These are phyloP conservation scores for Calameuta filiformis DNA, from an alignment of 2,888 invertebrate species.

Conservation along the genomic window DNA sequence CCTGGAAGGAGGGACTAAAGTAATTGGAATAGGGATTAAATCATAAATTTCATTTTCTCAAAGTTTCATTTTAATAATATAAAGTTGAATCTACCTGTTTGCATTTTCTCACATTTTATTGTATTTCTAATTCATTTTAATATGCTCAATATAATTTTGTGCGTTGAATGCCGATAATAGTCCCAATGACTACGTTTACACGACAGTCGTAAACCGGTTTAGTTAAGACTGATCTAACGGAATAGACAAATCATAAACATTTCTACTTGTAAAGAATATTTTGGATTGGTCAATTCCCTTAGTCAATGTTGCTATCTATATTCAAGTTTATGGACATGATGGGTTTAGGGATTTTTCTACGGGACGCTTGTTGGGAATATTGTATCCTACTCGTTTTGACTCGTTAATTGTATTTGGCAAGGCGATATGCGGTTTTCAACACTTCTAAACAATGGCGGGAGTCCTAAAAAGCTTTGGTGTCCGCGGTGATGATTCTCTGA, in stretches of 20 bases:
- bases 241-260: too few relatives aligned
- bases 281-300: too few relatives aligned
- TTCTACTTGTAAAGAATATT: too few relatives aligned
- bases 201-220: too few relatives aligned
- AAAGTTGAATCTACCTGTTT: not conserved
- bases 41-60: not conserved
- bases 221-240: too few relatives aligned
- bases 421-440: conserved; percentile 8
- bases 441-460: conserved; percentile 43
- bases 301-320: not conserved
- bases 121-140: not conserved
- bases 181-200: not conserved
- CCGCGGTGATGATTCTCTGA: conserved; percentile 35
- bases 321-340: not conserved
- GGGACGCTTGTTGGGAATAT: not conserved
- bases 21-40: not conserved
- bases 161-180: not conserved
- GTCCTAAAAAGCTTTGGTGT: conserved; percentile 40
- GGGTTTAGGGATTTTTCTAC: not conserved
- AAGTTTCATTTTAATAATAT: not conserved
- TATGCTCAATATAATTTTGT: not conserved
- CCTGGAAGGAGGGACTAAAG: not conserved
- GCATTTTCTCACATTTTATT: not conserved
- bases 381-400: not conserved
- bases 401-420: not conserved